phyloP scores from a whole-genome alignment of 2,797 vertebrate species.

The Molossus alvarezi region DNA sequence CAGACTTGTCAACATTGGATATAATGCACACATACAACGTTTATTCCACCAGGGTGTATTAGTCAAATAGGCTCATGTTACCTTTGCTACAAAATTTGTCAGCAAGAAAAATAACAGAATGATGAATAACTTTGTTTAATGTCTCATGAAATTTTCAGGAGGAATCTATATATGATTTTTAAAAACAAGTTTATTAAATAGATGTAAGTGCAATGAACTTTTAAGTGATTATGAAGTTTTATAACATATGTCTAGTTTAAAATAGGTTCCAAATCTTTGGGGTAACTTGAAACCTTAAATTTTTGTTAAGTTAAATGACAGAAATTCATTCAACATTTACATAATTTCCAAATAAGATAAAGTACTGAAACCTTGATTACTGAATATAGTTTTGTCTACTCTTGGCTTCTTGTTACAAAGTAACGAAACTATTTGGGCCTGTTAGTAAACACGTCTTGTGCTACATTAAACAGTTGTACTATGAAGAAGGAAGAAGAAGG shows the following conservation, averaged over 20 bases:
- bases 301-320: neutral
- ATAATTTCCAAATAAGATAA: constrained; percentile 15
- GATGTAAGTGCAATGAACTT: neutral
- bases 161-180: neutral
- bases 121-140: neutral
- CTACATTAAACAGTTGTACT: neutral
- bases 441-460: neutral
- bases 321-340: neutral
- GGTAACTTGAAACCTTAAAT: neutral
- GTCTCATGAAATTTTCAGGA: neutral
- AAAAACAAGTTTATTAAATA: neutral
- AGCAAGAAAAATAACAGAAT: neutral
- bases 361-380: neutral
- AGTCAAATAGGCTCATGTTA: neutral
- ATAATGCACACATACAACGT: neutral
- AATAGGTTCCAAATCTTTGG: neutral
- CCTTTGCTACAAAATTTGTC: neutral
- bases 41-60: neutral
- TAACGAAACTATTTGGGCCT: neutral
- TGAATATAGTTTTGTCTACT: neutral
- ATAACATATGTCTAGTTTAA: neutral
- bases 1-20: neutral
- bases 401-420: neutral
- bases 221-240: neutral
- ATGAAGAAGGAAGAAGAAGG: neutral